Percentiles rank a stretch among this genome's conserved stretches.
Evolutionary conservation across 2,113 vertebrate species (phyloP).

Genomic region (Callipepla squamata): DNA sequence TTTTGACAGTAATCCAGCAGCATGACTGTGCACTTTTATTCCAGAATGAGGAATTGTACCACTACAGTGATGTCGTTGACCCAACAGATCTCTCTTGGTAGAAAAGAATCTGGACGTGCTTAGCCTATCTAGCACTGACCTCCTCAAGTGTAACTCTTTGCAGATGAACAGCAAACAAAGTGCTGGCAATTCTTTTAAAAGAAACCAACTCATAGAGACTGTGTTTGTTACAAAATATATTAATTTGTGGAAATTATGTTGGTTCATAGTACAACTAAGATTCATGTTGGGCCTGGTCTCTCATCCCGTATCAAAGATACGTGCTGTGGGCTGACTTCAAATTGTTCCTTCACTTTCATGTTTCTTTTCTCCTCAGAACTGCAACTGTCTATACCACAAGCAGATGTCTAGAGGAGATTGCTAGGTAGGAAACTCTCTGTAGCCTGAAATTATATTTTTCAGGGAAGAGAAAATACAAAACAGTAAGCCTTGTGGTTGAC

Average conservation of each 20-base stretch:
- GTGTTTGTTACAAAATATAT: not conserved
- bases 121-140: not conserved
- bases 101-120: not conserved
- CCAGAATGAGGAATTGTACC: not conserved
- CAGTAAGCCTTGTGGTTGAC: not conserved
- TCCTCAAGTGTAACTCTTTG: not conserved
- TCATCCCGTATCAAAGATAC: not conserved
- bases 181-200: not conserved
- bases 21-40: not conserved
- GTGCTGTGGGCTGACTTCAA: not conserved
- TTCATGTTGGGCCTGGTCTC: not conserved
- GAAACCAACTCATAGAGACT: not conserved
- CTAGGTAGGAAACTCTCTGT: not conserved
- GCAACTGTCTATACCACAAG: not conserved
- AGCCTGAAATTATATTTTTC: not conserved
- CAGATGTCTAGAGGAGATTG: not conserved
- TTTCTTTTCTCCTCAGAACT: not conserved
- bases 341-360: not conserved
- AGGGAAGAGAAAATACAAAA: not conserved
- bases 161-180: not conserved
- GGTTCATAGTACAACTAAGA: not conserved
- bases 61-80: not conserved
- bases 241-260: not conserved
- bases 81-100: not conserved
- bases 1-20: not conserved